phyloP scores from a whole-genome alignment of 2,888 invertebrate genomes.

The Nematopogon swammerdamellus region DNA sequence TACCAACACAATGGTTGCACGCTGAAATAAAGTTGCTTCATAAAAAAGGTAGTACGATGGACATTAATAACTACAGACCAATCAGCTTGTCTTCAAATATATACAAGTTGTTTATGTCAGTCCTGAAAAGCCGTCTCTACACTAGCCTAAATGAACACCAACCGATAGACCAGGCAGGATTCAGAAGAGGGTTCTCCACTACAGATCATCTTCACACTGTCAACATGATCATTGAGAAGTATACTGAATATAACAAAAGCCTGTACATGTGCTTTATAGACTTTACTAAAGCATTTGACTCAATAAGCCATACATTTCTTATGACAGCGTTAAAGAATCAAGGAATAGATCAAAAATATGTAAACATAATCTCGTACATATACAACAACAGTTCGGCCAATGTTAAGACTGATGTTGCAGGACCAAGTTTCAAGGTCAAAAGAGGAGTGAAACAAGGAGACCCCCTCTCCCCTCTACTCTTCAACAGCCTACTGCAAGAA shows the following conservation, averaged over 20 bases:
- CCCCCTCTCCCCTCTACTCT: neutral
- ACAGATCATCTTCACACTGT: constrained; percentile 2
- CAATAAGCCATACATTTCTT: neutral
- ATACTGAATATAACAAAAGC: constrained; percentile 1
- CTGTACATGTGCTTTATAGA: constrained; percentile 1
- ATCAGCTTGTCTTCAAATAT: constrained; percentile 5
- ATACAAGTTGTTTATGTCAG: constrained; percentile 5
- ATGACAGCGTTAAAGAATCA: neutral
- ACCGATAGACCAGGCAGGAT: constrained; percentile 4
- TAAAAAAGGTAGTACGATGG: constrained; percentile 5
- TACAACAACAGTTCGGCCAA: neutral
- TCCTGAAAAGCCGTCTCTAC: constrained; percentile 1
- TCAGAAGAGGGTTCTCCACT: neutral
- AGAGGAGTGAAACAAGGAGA: neutral
- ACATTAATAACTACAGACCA: constrained; percentile 8
- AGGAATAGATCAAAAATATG: neutral
- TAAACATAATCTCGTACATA: neutral
- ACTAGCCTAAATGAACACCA: constrained; percentile 1
- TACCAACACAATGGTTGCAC: constrained; percentile 4
- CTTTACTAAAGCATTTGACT: neutral
- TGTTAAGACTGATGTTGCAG: neutral
- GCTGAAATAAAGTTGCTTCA: constrained; percentile 6
- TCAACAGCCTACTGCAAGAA: neutral
- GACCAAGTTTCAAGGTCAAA: neutral
- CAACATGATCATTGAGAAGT: constrained; percentile 3